Base-by-base conservation (phyloP, 2,888 invertebrate species). In the Meiosimyza decipiens region DNA sequence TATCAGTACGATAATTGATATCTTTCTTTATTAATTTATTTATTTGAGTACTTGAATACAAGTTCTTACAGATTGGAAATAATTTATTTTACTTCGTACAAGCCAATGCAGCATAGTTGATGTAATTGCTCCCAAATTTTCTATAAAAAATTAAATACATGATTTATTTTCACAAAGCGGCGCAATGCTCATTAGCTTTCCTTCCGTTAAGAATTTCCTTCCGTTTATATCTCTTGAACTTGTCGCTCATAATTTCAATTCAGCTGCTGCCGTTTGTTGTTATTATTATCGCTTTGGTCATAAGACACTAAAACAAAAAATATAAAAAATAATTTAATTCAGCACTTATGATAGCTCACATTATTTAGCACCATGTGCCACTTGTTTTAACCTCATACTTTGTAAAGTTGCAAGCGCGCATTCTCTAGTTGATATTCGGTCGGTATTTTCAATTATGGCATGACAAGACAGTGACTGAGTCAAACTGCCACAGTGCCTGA, bases 381-480 rank as follows among this genome's bases (percentile, higher is more conserved):
- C 71, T 68, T 65, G 49, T 71, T 16, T n/a, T 49, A n/a, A 28
- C 28, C 28, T 33, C 13, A 40, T 40, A 40, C 40, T 55, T 33
- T 40, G 59, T 33, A 1, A 13, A 52, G 33, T 13, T 28, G 51
- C 52, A 52, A 60, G 18, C 55, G 50, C 40, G 40, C 40, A 40
- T 40, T 40, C 40, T 40, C 47, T n/a, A 22, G 60, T 47, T 22
- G 51, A 51, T 66, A 49, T 13, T 66, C 22, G 22, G 22, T 28
- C 67, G 13, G 54, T 72, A 72, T 69, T 72, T 54, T 54, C 33
- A 65, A 51, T 72, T 74, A 74, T 74, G 74, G 72, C 74, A 74
- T 52, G 69, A 71, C 57, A 60, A 64, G 65, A 54, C 49, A 49
- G 64, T 60, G 28, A 18, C 51, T 60, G 33, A 51, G 51, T 66